phyloP scores from a whole-genome alignment of 53 echinoderm and acorn worm genomes.

The Luidia sarsii region DNA sequence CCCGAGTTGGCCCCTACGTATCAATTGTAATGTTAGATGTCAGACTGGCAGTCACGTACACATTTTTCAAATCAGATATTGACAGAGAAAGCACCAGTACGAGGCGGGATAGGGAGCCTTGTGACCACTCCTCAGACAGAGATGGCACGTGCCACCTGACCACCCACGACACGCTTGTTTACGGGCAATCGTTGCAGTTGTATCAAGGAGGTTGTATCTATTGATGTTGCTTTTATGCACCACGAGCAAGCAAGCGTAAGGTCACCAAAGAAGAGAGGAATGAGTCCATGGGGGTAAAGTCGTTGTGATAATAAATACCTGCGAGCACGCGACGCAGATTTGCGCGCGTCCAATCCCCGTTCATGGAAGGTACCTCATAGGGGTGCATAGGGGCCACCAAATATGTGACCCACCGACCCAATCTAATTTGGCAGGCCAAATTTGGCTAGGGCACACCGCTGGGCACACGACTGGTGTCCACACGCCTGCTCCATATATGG shows the following conservation, averaged over 20 bases:
- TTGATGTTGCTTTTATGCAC: slow-evolving; percentile 23
- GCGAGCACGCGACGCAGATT: slow-evolving; percentile 51
- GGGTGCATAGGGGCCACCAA: slow-evolving; percentile 10
- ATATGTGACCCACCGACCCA: slow-evolving; percentile 58
- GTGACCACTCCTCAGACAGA: no score
- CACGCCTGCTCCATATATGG: slow-evolving; percentile 51
- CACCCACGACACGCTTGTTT: slow-evolving; percentile 38
- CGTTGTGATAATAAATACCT: slow-evolving; percentile 28
- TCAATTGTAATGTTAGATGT: no score
- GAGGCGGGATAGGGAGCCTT: no score
- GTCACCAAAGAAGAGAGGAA: slow-evolving; percentile 20
- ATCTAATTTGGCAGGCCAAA: slow-evolving; percentile 53
- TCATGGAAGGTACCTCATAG: slow-evolving; percentile 22
- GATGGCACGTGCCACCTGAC: slow-evolving; percentile 41
- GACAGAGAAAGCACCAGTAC: no score
- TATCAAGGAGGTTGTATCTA: background rate
- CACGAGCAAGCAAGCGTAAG: slow-evolving; percentile 22
- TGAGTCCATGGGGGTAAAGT: background rate
- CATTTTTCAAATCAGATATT: no score
- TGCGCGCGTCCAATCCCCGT: slow-evolving; percentile 2
- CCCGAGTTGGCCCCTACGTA: no score
- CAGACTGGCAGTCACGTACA: no score
- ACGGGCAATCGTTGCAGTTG: background rate
- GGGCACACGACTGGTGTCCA: slow-evolving; percentile 51
- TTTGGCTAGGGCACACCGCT: slow-evolving; percentile 55